A percentile compares a stretch with the other conserved stretches of the same genome.
Conservation (phyloP, 2,888 invertebrate genomes). For the Thymelicus lineola region DNA sequence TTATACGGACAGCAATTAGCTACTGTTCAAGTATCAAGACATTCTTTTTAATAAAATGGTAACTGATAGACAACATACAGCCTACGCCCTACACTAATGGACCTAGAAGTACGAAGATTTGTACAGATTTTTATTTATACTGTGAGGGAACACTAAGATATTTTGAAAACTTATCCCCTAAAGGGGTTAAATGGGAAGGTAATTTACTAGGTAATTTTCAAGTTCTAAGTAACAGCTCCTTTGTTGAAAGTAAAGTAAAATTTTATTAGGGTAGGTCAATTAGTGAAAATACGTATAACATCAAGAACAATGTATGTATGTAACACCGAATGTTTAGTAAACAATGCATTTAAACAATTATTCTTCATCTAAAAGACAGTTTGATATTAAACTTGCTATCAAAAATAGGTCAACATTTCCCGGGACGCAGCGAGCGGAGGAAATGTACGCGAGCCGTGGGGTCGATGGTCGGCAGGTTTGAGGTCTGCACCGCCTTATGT, state of each 20-base stretch:
- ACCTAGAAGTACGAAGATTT: too few species aligned
- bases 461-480: constrained; percentile 38
- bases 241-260: too few species aligned
- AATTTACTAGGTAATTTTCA: too few species aligned
- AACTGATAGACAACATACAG: too few species aligned
- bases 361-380: constrained; percentile 28
- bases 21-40: neutral
- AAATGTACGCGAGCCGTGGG: constrained; percentile 32
- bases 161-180: too few species aligned
- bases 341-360: constrained; percentile 19
- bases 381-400: constrained; percentile 26
- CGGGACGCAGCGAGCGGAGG: constrained; percentile 28
- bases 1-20: neutral
- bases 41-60: too few species aligned
- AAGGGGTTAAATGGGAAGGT: too few species aligned
- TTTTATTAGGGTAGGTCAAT: too few species aligned
- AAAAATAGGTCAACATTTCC: constrained; percentile 37
- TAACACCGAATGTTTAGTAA: constrained; percentile 9
- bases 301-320: neutral
- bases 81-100: too few species aligned
- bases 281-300: neutral
- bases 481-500: constrained; percentile 41
- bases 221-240: too few species aligned
- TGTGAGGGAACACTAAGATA: too few species aligned
- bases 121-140: too few species aligned